Evolutionary conservation across 2,113 vertebrate genomes (phyloP), one percentile per base, ranked within the genome.

Genomic region (Prietella phreatophila): DNA sequence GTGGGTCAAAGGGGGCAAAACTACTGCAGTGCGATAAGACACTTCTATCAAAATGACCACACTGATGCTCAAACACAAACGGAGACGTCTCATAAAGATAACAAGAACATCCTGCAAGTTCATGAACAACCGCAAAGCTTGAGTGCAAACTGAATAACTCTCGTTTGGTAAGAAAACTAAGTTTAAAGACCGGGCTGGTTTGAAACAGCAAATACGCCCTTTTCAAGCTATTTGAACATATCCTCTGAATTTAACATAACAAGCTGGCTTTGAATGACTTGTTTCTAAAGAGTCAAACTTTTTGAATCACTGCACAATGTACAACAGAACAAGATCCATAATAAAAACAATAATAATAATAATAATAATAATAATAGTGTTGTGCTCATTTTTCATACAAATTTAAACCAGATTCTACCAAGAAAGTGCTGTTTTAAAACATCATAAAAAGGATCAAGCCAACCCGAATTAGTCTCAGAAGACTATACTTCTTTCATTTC

Each of bases 11-110:
- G 47, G 69, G 69, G 76, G 50, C 56, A 36, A 55, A 25, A 58
- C 30, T 69, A 42, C 60, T 73, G 87, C 82, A 71, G 85, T 58
- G 36, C 15, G n/a, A 79, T 60, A 3, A 84, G 22, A 63, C 55
- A 19, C 0, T 19, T 25, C 73, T 58, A 25, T 47, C 20, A 53
- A 79, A 50, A 47, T 8, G 20, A 39, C 20, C 7, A 3, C 22
- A 73, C 10, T 69, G 65, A 73, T 73, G n/a, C n/a, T n/a, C n/a
- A n/a, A n/a, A 4, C 9, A 9, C 33, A 42, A 73, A 30, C 2
- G 53, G 61, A 56, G 13, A 73, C 73, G 25, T 0, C 0, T 47
- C 22, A 47, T 25, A 5, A 3, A 75, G 5, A 25, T 42, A 55
- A 53, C n/a, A 10, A 5, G 7, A 75, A 61, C 42, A 79, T 56